A percentile compares a stretch with the other conserved stretches of the same genome.
Evolutionary conservation across 2,888 invertebrate species (phyloP).

Genomic region (Odontomyia ornata): DNA sequence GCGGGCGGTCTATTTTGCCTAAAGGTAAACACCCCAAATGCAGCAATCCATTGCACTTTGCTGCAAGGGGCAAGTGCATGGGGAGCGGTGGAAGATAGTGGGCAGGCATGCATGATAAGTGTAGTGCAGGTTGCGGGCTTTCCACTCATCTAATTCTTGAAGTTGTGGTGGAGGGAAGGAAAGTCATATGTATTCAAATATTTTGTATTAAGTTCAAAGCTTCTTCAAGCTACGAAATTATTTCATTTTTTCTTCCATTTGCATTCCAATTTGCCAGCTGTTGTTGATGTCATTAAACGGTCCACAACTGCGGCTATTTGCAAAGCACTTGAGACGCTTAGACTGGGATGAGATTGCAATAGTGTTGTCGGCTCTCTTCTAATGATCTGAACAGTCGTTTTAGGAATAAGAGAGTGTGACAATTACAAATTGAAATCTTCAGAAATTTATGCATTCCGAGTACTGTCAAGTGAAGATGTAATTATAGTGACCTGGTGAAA

Average conservation of each 20-base stretch:
- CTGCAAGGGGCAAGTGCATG: background rate
- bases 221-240: no score
- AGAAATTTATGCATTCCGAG: no score
- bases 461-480: no score
- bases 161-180: background rate
- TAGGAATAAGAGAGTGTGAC: no score
- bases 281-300: background rate
- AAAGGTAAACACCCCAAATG: background rate
- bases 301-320: no score
- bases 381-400: no score
- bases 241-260: background rate
- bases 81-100: background rate
- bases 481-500: no score
- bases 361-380: no score
- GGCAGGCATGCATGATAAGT: background rate
- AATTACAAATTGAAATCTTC: no score
- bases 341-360: no score
- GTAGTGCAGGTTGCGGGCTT: background rate
- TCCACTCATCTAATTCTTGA: background rate
- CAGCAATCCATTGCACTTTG: background rate
- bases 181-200: background rate
- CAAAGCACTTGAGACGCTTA: no score
- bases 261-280: constrained; percentile 1
- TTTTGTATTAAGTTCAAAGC: background rate
- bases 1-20: background rate